Evolutionary conservation across 2,797 vertebrate genomes (phyloP).

Genomic region (Hipposideros larvatus): DNA sequence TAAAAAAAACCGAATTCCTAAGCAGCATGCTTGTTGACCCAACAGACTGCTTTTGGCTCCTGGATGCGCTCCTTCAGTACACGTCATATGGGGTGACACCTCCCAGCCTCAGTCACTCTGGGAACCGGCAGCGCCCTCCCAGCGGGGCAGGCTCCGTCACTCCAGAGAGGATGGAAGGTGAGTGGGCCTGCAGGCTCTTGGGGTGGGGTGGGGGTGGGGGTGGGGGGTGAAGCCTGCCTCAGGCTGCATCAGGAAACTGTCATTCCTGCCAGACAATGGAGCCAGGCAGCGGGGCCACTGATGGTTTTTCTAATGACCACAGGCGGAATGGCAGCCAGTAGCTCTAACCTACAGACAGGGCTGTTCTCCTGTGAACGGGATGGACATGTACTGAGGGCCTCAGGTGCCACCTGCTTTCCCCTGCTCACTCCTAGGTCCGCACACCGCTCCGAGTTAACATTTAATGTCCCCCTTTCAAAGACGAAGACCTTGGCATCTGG

Average conservation of each 20-base stretch:
- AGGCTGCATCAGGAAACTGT: background rate
- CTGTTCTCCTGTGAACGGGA: background rate
- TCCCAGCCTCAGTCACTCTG: constrained; percentile 96
- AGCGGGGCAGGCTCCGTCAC: constrained; percentile 89
- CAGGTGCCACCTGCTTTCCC: too few relatives aligned
- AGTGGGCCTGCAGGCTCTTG: background rate
- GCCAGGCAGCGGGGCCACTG: rapidly evolving
- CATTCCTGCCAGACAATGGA: rapidly evolving
- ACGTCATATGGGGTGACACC: constrained; percentile 97
- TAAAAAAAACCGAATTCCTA: background rate
- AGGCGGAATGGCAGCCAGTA: rapidly evolving
- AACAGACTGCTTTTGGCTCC: constrained; percentile 98
- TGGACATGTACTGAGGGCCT: too few relatives aligned
- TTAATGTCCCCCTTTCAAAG: background rate
- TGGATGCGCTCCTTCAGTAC: constrained; percentile 97
- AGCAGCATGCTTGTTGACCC: background rate
- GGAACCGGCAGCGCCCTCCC: constrained; percentile 93
- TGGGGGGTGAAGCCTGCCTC: background rate
- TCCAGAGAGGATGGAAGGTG: constrained; percentile 98
- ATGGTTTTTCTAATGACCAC: background rate
- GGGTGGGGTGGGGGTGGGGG: rapidly evolving
- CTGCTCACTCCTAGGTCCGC: background rate
- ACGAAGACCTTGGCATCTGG: background rate
- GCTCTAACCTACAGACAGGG: too few relatives aligned
- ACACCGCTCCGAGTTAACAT: rapidly evolving